Evolutionary conservation across 1,140 invertebrate species (phyloP), one percentile per base, ranked within the genome.

Genomic region (Neuroterus valhalla): DNA sequence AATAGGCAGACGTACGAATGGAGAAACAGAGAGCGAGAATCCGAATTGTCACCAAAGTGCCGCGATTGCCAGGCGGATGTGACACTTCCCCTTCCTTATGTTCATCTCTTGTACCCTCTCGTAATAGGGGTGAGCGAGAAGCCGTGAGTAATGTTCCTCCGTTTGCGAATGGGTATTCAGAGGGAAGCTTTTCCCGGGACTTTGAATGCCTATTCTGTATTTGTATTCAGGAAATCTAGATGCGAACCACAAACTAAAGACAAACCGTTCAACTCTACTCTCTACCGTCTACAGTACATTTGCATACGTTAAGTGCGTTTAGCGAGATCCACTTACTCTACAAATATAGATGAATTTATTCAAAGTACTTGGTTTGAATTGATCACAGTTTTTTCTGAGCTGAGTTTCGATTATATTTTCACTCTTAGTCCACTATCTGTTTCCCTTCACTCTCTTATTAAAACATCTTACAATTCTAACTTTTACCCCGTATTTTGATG

Each of bases 61-160:
- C 79, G 55, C 55, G 55, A 78, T 52, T 73, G 74, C 76, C 74
- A 78, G 55, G 45, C 79, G 74, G 74, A 78, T 68, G 67, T 46
- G 48, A 68, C 69, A 23, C 66, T 26, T 62, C 70, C 76, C 26
- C 31, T 46, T 19, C 26, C 31, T 46, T 19, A 66, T 68, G 68
- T 52, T 38, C 45, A 68, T 74, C 74, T 77, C 62, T 72, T 52
- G 17, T 42, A 74, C 74, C 66, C 66, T 31, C 72, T 67, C 26
- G 45, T 12, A 26, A 44, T 70, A 55, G 81, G 81, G 84, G 86
- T 86, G 83, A 75, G 87, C 85, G 87, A 81, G 76, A 88, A 67
- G 66, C 79, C 82, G 86, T 88, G 85, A 88, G 85, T 88, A 89
- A 89, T 88, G 86, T 88, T 87, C 87, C 84, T 85, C 73, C 81